Evolutionary conservation across 1,140 invertebrate genomes (phyloP), one percentile per base, ranked within the genome.

Genomic region (Danaus melanippus): DNA sequence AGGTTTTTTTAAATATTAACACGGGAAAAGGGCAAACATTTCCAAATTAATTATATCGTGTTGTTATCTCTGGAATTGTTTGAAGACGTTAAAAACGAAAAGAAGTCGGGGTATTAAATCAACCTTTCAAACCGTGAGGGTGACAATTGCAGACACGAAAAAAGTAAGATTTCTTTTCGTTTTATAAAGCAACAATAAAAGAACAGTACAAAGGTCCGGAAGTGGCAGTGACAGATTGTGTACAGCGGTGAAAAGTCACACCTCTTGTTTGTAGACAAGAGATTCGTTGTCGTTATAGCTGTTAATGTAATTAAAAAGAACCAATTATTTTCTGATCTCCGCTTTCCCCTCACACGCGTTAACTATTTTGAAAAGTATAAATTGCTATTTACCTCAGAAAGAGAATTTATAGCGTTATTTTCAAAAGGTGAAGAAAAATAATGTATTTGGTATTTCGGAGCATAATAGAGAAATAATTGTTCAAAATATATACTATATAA

Each of bases 211-310:
- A 83, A 74, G 69, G 75, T 53, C 67, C 71, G 83, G 84, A 86
- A 84, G 69, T 84, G 84, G 74, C 79, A 76, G 73, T 86, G 84
- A 84, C 84, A 86, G 84, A 84, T 83, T 81, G 73, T 66, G 74
- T 73, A 74, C 78, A 77, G 76, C 81, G 82, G 76, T 75, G 71
- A 66, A 79, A 84, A 80, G 79, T 86, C 79, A 86, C 83, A 86
- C 83, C 79, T 83, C 79, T 74, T 83, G 83, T 82, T 85, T 79
- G 78, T 79, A 74, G 70, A 62, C 60, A 32, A 32, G 21, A 32
- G 21, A 32, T 32, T 32, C 21, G 21, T 32, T 32, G 21, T 32
- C 21, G 21, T 8, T 32, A 32, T 32, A 32, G 21, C 21, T 32
- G 21, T 32, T 32, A 32, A 32, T 32, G 2, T 32, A 32, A 32